A percentile compares a stretch with the other conserved stretches of the same genome.
phyloP scores from a whole-genome alignment of 1,140 invertebrate genomes.

The Drosophila simulans region DNA sequence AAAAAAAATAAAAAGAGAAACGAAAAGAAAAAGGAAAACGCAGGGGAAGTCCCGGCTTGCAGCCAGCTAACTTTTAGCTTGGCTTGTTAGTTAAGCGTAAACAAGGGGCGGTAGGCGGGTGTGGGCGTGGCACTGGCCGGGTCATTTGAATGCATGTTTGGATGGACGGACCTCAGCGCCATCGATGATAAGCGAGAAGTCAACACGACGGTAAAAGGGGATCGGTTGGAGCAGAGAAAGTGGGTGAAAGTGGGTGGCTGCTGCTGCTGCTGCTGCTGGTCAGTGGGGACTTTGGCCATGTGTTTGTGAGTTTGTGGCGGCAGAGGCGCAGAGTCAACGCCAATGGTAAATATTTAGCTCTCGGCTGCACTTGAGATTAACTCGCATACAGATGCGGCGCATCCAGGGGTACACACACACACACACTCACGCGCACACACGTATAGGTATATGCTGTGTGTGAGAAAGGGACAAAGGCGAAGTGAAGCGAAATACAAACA shows the following conservation, averaged over 20 bases:
- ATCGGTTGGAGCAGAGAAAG: conserved; percentile 18
- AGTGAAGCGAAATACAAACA: conserved; percentile 75
- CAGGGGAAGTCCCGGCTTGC: conserved; percentile 33
- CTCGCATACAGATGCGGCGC: conserved; percentile 55
- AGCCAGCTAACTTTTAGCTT: conserved; percentile 71
- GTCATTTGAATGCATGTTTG: conserved; percentile 76
- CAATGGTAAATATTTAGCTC: conserved; percentile 79
- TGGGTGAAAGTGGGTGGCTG: neutral
- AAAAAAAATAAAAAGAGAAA: conserved; percentile 1
- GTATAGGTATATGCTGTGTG: neutral
- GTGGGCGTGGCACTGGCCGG: conserved; percentile 7
- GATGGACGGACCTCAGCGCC: conserved; percentile 29
- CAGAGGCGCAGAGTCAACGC: conserved; percentile 42
- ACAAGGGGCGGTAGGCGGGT: conserved; percentile 39
- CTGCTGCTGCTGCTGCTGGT: neutral
- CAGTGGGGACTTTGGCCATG: conserved; percentile 13
- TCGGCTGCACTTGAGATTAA: conserved; percentile 81
- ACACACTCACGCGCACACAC: neutral
- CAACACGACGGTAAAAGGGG: conserved; percentile 18
- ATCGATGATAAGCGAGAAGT: conserved; percentile 69
- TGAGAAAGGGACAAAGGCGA: conserved; percentile 43
- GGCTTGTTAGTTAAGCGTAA: conserved; percentile 76
- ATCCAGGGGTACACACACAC: neutral
- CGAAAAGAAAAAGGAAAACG: neutral
- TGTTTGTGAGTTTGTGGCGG: conserved; percentile 27